phyloP scores from a whole-genome alignment of 2,888 invertebrate species.

The Pollenia griseotomentosa region DNA sequence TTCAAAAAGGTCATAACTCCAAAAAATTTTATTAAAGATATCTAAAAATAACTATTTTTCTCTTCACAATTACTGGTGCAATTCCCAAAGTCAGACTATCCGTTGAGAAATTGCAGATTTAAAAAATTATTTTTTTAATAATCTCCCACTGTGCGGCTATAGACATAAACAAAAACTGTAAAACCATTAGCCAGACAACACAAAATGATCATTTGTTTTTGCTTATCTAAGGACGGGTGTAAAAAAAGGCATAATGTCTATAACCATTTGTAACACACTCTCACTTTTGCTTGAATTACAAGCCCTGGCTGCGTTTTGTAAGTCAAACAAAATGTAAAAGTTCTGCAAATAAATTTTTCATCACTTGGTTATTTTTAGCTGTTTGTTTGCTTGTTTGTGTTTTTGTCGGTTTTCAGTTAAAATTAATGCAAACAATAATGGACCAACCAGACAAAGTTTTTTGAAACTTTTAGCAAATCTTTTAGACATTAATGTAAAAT shows the following conservation, averaged over 20 bases:
- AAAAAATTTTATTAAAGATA: too few species aligned
- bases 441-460: background rate
- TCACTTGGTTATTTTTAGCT: background rate
- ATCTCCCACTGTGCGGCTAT: too few species aligned
- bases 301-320: background rate
- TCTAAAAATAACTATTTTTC: too few species aligned
- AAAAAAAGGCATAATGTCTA: constrained; percentile 9
- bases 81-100: too few species aligned
- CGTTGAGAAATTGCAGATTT: too few species aligned
- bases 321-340: constrained; percentile 12
- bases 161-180: background rate
- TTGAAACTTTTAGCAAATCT: background rate
- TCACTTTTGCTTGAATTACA: background rate
- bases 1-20: too few species aligned
- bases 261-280: background rate
- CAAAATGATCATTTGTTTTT: constrained; percentile 12
- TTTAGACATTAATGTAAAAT: background rate
- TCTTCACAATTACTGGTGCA: too few species aligned
- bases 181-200: constrained; percentile 23
- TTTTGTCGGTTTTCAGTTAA: background rate
- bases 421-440: constrained; percentile 13
- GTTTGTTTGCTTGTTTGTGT: background rate
- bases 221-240: background rate
- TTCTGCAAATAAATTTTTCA: constrained; percentile 3
- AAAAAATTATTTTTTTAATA: too few species aligned